Percentiles rank a stretch among this genome's conserved stretches.
Evolutionary conservation across 2,113 vertebrate genomes (phyloP).

Genomic region (Progne subis): DNA sequence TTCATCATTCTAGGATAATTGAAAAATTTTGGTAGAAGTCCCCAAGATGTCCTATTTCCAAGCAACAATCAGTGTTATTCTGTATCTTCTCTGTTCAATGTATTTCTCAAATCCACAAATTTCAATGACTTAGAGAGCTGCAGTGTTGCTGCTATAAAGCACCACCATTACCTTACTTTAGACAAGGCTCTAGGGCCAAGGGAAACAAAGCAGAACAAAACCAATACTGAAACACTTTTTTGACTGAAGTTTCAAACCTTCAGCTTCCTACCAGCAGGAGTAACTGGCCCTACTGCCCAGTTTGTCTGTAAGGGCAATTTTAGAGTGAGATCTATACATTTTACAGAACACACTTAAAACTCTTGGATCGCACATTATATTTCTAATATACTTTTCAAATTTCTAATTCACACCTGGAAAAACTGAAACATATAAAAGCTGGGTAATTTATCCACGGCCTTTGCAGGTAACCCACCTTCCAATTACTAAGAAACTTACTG

Average conservation of each 20-base stretch:
- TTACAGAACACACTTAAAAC: not conserved
- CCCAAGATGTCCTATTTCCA: not conserved
- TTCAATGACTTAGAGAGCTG: not conserved
- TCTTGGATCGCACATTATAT: rapidly evolving
- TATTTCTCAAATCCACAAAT: not conserved
- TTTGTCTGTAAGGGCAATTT: not conserved
- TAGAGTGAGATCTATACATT: not conserved
- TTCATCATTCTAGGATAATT: not conserved
- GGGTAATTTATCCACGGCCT: not conserved
- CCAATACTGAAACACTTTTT: not conserved
- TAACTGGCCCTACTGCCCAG: not conserved
- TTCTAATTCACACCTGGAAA: not conserved
- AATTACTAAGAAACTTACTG: not conserved
- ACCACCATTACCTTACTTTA: not conserved
- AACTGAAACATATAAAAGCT: not conserved
- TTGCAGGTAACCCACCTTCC: not conserved
- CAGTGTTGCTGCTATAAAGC: not conserved
- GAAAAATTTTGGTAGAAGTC: not conserved
- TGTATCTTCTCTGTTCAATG: not conserved
- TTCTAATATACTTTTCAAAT: not conserved
- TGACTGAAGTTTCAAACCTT: not conserved
- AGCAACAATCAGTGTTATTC: not conserved
- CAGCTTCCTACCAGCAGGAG: not conserved
- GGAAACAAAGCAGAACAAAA: not conserved
- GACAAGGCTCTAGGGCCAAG: not conserved